These are phyloP conservation scores for Zonitis immaculata DNA, from an alignment of 2,888 invertebrate genomes.

Conservation along the genomic window DNA sequence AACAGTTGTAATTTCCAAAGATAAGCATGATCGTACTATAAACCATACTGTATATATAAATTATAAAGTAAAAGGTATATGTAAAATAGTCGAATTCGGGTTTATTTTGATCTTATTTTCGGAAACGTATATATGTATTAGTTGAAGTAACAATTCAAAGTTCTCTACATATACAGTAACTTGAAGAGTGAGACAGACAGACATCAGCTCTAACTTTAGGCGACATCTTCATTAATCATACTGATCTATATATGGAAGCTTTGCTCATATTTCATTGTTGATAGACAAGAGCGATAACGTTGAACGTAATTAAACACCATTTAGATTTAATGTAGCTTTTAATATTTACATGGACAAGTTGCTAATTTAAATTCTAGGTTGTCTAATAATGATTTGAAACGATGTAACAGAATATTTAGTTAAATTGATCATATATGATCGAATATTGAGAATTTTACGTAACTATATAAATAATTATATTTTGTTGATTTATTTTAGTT, in stretches of 20 bases:
- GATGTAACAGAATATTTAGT: not conserved
- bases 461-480: no score
- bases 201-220: not conserved
- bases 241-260: constrained; percentile 27
- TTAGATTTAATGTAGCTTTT: constrained; percentile 34
- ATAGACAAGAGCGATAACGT: constrained; percentile 32
- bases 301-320: constrained; percentile 32
- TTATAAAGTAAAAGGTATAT: no score
- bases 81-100: no score
- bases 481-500: no score
- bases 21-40: no score
- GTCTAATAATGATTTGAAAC: not conserved
- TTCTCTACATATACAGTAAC: no score
- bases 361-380: not conserved
- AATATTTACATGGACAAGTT: constrained; percentile 26
- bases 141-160: constrained; percentile 8
- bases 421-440: not conserved
- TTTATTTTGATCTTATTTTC: no score
- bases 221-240: constrained; percentile 28
- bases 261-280: constrained; percentile 28
- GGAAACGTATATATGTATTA: no score
- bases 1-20: no score
- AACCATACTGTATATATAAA: no score
- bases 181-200: not conserved
- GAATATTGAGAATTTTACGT: no score